A percentile compares a stretch with the other conserved stretches of the same genome.
These are phyloP conservation scores for Cheilosia impressa DNA, from an alignment of 2,888 invertebrate species.

Conservation along the genomic window DNA sequence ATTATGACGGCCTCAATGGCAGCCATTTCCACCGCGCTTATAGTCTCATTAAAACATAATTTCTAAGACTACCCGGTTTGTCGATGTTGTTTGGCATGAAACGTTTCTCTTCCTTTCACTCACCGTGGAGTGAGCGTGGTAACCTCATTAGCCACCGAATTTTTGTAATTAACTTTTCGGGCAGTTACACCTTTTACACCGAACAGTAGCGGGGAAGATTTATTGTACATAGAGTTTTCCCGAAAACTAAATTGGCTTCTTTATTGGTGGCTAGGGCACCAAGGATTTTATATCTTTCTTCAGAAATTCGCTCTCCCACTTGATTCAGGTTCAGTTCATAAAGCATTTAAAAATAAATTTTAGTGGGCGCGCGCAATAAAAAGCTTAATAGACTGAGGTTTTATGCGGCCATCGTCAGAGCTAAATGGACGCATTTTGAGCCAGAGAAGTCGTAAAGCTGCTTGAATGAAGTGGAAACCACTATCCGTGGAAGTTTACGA, in stretches of 20 bases:
- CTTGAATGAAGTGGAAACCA: neutral
- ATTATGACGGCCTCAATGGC: conserved; percentile 45
- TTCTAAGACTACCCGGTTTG: conserved; percentile 33
- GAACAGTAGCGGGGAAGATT: conserved; percentile 59
- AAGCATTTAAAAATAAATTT: conserved; percentile 65
- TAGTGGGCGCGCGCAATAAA: conserved; percentile 53
- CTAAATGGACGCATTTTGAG: conserved; percentile 17
- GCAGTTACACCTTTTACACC: conserved; percentile 34
- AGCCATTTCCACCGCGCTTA: conserved; percentile 54
- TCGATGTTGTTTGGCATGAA: conserved; percentile 8
- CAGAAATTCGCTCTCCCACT: conserved; percentile 21
- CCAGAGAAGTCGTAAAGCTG: conserved; percentile 1
- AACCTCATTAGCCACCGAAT: conserved; percentile 49
- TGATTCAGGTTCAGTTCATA: conserved; percentile 34
- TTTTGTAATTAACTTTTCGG: conserved; percentile 44
- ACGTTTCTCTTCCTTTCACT: neutral
- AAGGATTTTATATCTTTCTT: conserved; percentile 55
- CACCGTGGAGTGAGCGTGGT: conserved; percentile 4
- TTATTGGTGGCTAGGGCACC: conserved; percentile 25
- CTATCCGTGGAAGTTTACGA: conserved; percentile 16
- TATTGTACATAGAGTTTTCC: conserved; percentile 38
- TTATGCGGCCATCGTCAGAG: conserved; percentile 16
- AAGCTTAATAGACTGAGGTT: conserved; percentile 21
- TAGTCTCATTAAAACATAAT: conserved; percentile 38
- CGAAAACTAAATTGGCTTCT: conserved; percentile 45